Evolutionary conservation across 2,888 invertebrate species (phyloP).

Genomic region (Troilus luridus): DNA sequence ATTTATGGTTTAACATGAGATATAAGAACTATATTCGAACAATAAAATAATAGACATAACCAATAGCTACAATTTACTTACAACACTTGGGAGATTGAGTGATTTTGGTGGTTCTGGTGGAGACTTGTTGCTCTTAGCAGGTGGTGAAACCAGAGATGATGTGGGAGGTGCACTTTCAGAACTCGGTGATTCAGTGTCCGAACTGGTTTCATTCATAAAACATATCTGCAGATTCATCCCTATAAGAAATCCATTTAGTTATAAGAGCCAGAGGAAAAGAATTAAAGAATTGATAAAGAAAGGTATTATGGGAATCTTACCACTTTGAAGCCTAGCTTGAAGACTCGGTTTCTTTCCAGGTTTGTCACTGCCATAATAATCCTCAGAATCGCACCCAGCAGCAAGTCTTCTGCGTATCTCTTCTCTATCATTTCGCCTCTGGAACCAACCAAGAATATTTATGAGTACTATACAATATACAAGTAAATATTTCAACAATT

Average conservation of each 20-base stretch:
- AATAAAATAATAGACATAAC: background rate
- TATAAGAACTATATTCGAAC: too few species aligned
- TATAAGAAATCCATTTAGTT: conserved; percentile 67
- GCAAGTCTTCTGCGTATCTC: conserved; percentile 86
- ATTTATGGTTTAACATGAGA: too few species aligned
- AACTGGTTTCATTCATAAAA: conserved; percentile 94
- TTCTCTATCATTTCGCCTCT: conserved; percentile 93
- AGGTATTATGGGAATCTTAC: conserved; percentile 70
- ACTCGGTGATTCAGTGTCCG: conserved; percentile 76
- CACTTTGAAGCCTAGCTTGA: conserved; percentile 88
- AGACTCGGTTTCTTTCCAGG: conserved; percentile 88
- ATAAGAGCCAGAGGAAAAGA: background rate
- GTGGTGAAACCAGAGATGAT: conserved; percentile 56
- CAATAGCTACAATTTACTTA: conserved; percentile 17
- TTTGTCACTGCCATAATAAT: conserved; percentile 77
- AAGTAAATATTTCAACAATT: background rate
- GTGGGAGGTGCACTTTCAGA: conserved; percentile 64
- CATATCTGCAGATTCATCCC: conserved; percentile 96
- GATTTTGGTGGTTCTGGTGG: conserved; percentile 63
- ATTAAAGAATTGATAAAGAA: background rate
- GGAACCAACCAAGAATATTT: conserved; percentile 68
- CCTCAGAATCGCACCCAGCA: conserved; percentile 88
- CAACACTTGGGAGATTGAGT: conserved; percentile 61
- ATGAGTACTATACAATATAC: background rate
- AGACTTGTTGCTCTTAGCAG: conserved; percentile 61